phyloP scores from a whole-genome alignment of 2,888 invertebrate genomes.

The Tenthredo notha region DNA sequence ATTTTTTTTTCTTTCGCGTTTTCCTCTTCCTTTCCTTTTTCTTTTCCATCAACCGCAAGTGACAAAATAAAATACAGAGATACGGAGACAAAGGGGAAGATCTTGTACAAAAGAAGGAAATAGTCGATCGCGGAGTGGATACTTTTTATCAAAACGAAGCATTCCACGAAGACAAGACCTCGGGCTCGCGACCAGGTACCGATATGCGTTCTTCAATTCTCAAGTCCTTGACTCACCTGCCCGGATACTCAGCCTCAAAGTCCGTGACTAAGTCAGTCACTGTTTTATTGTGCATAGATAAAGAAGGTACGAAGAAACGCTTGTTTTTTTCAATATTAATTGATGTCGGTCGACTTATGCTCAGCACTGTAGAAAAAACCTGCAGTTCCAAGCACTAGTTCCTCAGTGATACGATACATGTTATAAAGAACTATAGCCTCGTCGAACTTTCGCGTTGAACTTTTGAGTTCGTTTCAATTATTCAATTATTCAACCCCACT shows the following conservation, averaged over 20 bases:
- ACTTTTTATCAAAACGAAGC: slow-evolving; percentile 29
- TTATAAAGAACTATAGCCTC: background rate
- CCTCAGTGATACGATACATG: background rate
- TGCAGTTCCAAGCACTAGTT: background rate
- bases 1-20: too few species aligned
- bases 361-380: background rate
- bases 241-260: background rate
- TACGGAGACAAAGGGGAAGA: background rate
- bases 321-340: slow-evolving; percentile 28
- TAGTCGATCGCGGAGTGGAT: slow-evolving; percentile 25
- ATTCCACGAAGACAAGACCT: slow-evolving; percentile 33
- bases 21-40: background rate
- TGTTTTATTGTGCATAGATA: slow-evolving; percentile 35
- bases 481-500: slow-evolving; percentile 44
- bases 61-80: slow-evolving; percentile 32
- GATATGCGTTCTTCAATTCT: slow-evolving; percentile 27
- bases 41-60: background rate
- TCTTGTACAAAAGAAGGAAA: slow-evolving; percentile 11
- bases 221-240: slow-evolving; percentile 12
- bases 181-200: slow-evolving; percentile 16
- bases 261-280: background rate
- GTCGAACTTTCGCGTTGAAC: slow-evolving; percentile 10
- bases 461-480: slow-evolving; percentile 40
- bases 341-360: slow-evolving; percentile 26
- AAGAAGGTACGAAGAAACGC: background rate